Percentiles rank a stretch among this genome's conserved stretches.
Evolutionary conservation across 2,888 invertebrate species (phyloP).

Genomic region (Pegoplata infirma): DNA sequence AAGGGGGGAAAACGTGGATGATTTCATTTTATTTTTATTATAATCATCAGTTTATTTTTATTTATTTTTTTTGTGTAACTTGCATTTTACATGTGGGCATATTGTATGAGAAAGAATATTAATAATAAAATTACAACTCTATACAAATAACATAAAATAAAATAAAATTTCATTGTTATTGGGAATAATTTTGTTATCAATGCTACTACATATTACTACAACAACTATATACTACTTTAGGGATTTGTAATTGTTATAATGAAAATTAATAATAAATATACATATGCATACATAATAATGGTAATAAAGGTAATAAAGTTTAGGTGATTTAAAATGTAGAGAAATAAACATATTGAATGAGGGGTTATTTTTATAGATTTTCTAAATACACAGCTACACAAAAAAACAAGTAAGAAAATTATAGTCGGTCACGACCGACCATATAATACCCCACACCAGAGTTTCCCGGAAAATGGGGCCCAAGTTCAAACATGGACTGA

Average conservation of each 20-base stretch:
- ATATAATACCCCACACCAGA: no score
- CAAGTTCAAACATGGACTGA: no score
- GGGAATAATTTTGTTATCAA: conserved; percentile 23
- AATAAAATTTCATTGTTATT: conserved; percentile 54
- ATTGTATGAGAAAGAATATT: conserved; percentile 23
- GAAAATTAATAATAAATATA: conserved; percentile 61
- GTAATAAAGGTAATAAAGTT: neutral
- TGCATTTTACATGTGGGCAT: conserved; percentile 23
- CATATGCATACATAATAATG: conserved; percentile 8
- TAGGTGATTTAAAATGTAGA: no score
- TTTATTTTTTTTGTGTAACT: no score
- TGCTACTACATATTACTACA: conserved; percentile 23
- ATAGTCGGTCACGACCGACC: no score
- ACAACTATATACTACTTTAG: conserved; percentile 35
- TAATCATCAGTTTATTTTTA: conserved; percentile 15
- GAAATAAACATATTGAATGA: no score
- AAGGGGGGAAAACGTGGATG: neutral
- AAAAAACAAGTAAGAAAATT: no score
- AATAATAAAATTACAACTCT: conserved; percentile 18
- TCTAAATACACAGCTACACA: no score
- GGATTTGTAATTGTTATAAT: conserved; percentile 58
- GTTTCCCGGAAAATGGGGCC: no score
- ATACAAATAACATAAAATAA: conserved; percentile 26
- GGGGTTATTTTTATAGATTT: no score
- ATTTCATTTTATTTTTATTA: conserved; percentile 4